These are phyloP conservation scores for Keiferia lycopersicella DNA, from an alignment of 2,888 invertebrate genomes.

Conservation along the genomic window DNA sequence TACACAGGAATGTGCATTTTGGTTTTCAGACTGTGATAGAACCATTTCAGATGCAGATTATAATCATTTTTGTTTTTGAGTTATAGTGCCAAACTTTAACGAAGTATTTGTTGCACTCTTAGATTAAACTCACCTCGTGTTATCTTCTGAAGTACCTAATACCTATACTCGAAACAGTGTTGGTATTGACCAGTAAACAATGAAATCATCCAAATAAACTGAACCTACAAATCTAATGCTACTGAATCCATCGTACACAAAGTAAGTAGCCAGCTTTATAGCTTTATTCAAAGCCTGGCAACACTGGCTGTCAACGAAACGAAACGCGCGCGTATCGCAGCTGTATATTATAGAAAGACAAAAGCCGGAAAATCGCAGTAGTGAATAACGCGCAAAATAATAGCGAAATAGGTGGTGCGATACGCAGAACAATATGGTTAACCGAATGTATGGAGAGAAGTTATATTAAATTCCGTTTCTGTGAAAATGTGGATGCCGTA, in stretches of 20 bases:
- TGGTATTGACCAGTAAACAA: neutral
- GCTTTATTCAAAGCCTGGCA: slow-evolving; percentile 21
- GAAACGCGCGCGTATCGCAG: slow-evolving; percentile 29
- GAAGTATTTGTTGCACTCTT: too few species aligned
- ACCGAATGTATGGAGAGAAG: slow-evolving; percentile 13
- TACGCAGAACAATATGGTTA: slow-evolving; percentile 12
- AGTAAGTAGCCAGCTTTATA: slow-evolving; percentile 7
- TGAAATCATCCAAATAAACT: neutral
- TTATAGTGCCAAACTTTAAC: too few species aligned
- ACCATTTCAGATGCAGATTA: too few species aligned
- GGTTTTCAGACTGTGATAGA: neutral
- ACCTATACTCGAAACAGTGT: too few species aligned
- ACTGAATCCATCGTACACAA: neutral
- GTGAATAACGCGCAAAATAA: slow-evolving; percentile 37
- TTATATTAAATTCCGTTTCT: slow-evolving; percentile 11
- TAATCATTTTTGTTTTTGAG: too few species aligned
- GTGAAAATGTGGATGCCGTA: neutral
- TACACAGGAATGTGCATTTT: neutral
- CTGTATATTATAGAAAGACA: slow-evolving; percentile 42
- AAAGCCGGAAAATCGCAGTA: slow-evolving; percentile 34
- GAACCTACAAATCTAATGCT: neutral
- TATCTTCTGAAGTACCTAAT: too few species aligned
- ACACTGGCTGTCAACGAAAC: slow-evolving; percentile 23
- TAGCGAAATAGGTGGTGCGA: slow-evolving; percentile 27
- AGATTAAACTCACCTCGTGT: too few species aligned